These are phyloP conservation scores for Pantala flavescens DNA, from an alignment of 1,140 invertebrate genomes.

Conservation along the genomic window DNA sequence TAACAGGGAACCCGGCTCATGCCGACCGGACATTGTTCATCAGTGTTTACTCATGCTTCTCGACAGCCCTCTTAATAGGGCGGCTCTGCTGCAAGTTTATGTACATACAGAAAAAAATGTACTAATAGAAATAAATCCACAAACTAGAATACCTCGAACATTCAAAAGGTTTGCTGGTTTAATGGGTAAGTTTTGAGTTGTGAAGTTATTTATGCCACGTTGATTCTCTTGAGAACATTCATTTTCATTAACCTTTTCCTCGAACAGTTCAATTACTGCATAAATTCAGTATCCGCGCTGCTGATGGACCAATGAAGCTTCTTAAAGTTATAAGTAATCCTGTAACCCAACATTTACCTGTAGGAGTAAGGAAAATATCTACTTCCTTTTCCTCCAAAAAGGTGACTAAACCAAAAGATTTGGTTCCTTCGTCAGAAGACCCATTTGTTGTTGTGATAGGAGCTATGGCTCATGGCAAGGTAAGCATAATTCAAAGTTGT, in stretches of 20 bases:
- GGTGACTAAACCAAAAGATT: slow-evolving; percentile 61
- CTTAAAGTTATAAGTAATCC: slow-evolving; percentile 98
- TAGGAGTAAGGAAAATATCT: slow-evolving; percentile 80
- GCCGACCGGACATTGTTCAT: slow-evolving; percentile 89
- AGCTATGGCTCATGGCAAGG: slow-evolving; percentile 93
- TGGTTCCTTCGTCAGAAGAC: slow-evolving; percentile 68
- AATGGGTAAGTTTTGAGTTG: slow-evolving; percentile 62
- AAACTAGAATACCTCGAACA: slow-evolving; percentile 95
- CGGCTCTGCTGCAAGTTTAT: slow-evolving; percentile 83
- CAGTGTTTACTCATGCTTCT: slow-evolving; percentile 93
- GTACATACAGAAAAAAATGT: slow-evolving; percentile 95
- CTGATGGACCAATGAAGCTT: slow-evolving; percentile 79
- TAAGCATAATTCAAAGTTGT: slow-evolving; percentile 30
- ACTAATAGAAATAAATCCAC: slow-evolving; percentile 95
- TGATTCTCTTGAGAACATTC: slow-evolving; percentile 17
- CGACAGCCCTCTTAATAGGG: slow-evolving; percentile 89
- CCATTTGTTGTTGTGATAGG: slow-evolving; percentile 88
- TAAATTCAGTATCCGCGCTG: slow-evolving; percentile 84
- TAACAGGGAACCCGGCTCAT: slow-evolving; percentile 69
- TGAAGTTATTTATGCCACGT: slow-evolving; percentile 15
- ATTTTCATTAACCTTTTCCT: slow-evolving; percentile 25
- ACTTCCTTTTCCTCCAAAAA: slow-evolving; percentile 83
- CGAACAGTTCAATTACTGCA: slow-evolving; percentile 86
- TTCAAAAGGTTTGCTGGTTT: slow-evolving; percentile 97
- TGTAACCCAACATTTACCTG: slow-evolving; percentile 87